phyloP scores from a whole-genome alignment of 1,140 invertebrate species.

The Cydia splendana region DNA sequence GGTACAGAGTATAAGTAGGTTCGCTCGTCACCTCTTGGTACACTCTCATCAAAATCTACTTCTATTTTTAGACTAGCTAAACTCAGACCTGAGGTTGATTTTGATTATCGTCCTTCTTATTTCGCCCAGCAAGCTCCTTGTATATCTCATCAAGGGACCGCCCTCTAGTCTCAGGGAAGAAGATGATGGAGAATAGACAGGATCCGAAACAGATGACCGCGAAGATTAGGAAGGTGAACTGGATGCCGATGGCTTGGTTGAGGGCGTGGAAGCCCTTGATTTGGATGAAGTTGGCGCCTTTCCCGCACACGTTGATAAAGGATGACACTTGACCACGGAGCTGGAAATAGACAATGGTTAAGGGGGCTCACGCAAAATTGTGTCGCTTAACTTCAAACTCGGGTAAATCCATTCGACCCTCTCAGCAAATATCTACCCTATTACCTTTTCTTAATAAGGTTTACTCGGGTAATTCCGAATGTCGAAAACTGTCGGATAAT shows the following conservation, averaged over 20 bases:
- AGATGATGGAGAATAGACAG: slow-evolving; percentile 59
- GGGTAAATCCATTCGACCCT: too few species aligned
- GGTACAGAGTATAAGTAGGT: too few species aligned
- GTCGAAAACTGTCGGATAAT: too few species aligned
- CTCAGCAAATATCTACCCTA: too few species aligned
- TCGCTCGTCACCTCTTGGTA: too few species aligned
- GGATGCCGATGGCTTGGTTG: slow-evolving; percentile 65
- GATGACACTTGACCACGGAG: slow-evolving; percentile 70
- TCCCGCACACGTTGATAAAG: slow-evolving; percentile 69
- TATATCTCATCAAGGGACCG: slow-evolving; percentile 71
- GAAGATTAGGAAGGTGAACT: slow-evolving; percentile 72
- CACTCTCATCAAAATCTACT: too few species aligned
- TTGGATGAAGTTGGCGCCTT: slow-evolving; percentile 71
- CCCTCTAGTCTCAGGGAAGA: slow-evolving; percentile 67
- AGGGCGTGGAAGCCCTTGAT: slow-evolving; percentile 71
- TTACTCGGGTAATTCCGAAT: too few species aligned
- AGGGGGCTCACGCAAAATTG: too few species aligned
- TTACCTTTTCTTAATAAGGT: too few species aligned
- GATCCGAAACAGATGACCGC: slow-evolving; percentile 61
- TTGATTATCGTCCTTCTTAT: slow-evolving; percentile 41
- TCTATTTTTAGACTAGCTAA: too few species aligned
- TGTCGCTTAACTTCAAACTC: too few species aligned
- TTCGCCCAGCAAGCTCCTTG: slow-evolving; percentile 52
- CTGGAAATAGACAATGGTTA: slow-evolving; percentile 45
- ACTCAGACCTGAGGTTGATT: neutral